Evolutionary conservation across 2,888 invertebrate genomes (phyloP).

Genomic region (Noctua comes): DNA sequence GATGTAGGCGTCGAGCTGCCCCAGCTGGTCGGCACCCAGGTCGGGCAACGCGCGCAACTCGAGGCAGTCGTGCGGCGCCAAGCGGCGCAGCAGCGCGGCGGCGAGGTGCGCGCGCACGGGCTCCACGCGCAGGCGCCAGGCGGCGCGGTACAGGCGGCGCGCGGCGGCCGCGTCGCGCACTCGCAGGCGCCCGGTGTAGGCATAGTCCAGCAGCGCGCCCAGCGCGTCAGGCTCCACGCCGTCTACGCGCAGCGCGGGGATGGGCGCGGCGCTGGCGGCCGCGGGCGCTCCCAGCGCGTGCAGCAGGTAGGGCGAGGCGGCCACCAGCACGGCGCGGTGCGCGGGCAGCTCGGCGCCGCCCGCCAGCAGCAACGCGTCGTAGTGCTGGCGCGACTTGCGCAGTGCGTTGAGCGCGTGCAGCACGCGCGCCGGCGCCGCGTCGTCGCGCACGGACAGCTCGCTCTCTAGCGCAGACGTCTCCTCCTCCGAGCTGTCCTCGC

Average conservation of each 20-base stretch:
- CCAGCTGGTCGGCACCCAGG: constrained; percentile 89
- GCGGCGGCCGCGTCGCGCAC: constrained; percentile 80
- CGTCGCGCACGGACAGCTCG: constrained; percentile 90
- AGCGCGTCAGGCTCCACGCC: constrained; percentile 90
- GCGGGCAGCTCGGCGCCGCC: constrained; percentile 90
- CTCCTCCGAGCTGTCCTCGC: constrained; percentile 77
- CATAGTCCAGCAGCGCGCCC: constrained; percentile 84
- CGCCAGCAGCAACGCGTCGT: constrained; percentile 95
- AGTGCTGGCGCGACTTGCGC: constrained; percentile 95
- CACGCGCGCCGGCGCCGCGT: constrained; percentile 90
- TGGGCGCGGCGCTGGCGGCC: constrained; percentile 66
- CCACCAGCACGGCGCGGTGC: constrained; percentile 95
- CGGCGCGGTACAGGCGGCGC: constrained; percentile 68
- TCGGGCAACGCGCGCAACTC: constrained; percentile 91
- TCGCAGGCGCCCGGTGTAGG: constrained; percentile 87
- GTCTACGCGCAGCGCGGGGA: constrained; percentile 68
- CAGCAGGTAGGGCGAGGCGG: constrained; percentile 94
- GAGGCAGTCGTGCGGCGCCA: constrained; percentile 91
- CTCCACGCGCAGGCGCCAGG: constrained; percentile 95
- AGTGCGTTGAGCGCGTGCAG: constrained; percentile 93
- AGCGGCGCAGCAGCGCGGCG: constrained; percentile 91
- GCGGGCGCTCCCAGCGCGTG: constrained; percentile 91
- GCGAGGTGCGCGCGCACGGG: constrained; percentile 86
- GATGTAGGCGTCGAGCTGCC: constrained; percentile 92
- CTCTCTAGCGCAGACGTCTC: constrained; percentile 74